A percentile compares a stretch with the other conserved stretches of the same genome.
These are phyloP conservation scores for Ctenicera cuprea DNA, from an alignment of 2,888 invertebrate species.

Conservation along the genomic window DNA sequence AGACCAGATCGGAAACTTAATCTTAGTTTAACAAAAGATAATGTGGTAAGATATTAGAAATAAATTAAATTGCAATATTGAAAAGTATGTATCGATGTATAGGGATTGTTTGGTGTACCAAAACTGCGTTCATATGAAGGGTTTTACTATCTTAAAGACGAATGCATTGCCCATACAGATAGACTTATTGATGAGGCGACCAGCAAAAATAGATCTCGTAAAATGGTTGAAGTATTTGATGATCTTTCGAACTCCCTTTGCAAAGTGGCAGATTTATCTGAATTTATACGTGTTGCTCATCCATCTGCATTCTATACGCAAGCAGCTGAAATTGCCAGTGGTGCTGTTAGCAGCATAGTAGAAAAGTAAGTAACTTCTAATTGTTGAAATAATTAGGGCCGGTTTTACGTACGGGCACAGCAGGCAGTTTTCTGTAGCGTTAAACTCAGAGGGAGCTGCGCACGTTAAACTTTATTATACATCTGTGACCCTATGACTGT, in stretches of 20 bases:
- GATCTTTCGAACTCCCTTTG: slow-evolving; percentile 96
- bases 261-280: slow-evolving; percentile 96
- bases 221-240: slow-evolving; percentile 96
- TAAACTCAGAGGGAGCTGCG: too few relatives aligned
- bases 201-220: slow-evolving; percentile 78
- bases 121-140: slow-evolving; percentile 86
- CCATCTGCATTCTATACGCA: slow-evolving; percentile 83
- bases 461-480: too few relatives aligned
- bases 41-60: slow-evolving; percentile 74
- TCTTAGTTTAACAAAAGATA: slow-evolving; percentile 73
- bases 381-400: too few relatives aligned
- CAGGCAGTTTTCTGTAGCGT: too few relatives aligned
- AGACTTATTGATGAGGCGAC: slow-evolving; percentile 86
- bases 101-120: slow-evolving; percentile 92
- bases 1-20: slow-evolving; percentile 72
- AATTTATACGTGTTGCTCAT: slow-evolving; percentile 96
- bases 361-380: slow-evolving; percentile 91
- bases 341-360: slow-evolving; percentile 91
- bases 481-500: too few relatives aligned
- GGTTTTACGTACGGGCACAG: too few relatives aligned
- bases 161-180: slow-evolving; percentile 82
- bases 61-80: neutral
- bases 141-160: slow-evolving; percentile 86
- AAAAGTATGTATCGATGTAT: slow-evolving; percentile 54
- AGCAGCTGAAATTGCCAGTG: slow-evolving; percentile 94